phyloP scores from a whole-genome alignment of 2,113 vertebrate genomes.

The Lethenteron reissneri region DNA sequence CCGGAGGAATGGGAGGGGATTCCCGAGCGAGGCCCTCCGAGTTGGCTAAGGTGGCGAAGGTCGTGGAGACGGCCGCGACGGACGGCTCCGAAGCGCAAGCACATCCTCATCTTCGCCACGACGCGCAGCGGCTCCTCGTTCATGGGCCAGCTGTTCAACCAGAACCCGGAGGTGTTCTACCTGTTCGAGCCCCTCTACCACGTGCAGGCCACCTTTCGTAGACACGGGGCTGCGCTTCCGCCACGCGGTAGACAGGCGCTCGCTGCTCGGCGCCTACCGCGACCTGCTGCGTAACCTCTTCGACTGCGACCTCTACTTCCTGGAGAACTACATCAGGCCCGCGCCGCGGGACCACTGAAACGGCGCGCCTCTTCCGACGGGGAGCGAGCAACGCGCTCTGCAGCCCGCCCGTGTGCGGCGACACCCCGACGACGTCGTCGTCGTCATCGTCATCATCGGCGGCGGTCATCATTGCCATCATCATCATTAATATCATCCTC shows the following conservation, averaged over 20 bases:
- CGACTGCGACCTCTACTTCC: conserved; percentile 64
- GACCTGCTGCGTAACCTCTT: conserved; percentile 76
- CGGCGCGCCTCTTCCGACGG: conserved; percentile 61
- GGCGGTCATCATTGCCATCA: no score
- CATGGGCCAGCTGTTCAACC: conserved; percentile 84
- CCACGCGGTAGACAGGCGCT: conserved; percentile 29
- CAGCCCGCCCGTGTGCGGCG: conserved; percentile 51
- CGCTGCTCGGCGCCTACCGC: conserved; percentile 70
- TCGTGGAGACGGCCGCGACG: conserved; percentile 12
- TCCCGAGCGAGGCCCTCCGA: neutral
- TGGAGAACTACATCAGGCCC: conserved; percentile 86
- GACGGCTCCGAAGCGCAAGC: conserved; percentile 47
- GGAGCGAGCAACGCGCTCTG: conserved; percentile 73
- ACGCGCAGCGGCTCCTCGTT: conserved; percentile 85
- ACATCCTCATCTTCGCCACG: conserved; percentile 71
- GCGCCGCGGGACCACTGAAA: conserved; percentile 64
- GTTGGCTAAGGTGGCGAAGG: neutral
- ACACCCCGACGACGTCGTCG: neutral
- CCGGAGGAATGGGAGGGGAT: neutral
- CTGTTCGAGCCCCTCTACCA: conserved; percentile 93
- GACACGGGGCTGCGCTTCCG: conserved; percentile 33
- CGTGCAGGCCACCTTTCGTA: conserved; percentile 61
- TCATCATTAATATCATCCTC: no score
- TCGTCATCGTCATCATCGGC: no score
- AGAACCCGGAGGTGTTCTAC: conserved; percentile 86